Evolutionary conservation across 2,888 invertebrate genomes (phyloP), one percentile per base, ranked within the genome.

Genomic region (Xestia ashworthii): DNA sequence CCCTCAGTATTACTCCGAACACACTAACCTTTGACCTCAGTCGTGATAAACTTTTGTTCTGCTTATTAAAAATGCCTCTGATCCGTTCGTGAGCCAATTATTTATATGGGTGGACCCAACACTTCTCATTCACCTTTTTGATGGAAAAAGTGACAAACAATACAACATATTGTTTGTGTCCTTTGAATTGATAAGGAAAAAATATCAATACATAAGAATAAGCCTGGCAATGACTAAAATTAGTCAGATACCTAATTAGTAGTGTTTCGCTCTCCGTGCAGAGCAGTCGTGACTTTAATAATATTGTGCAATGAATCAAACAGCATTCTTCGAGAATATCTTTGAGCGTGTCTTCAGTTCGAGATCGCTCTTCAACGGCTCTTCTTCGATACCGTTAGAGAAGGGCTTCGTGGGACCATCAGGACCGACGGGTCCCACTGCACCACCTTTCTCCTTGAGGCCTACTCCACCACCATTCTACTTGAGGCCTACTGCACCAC

Each of bases 241-340:
- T 48, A n/a, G 50, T 16, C 50, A 60, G 11, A n/a, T 44, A 25
- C 2, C 0, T 25, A 25, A 50, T 50, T 62, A 77, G 70, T 77
- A 60, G 77, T 62, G 44, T 22, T 32, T 38, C n/a, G n/a, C 8
- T 6, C 71, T 3, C 22, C 25, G 53, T n/a, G 53, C 5, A 22
- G 62, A 64, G 53, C 62, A 64, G 77, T 46, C 76, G 70, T n/a
- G 48, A 32, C 22, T 5, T 50, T 32, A 68, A 55, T 55, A 55
- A 50, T 60, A 62, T 62, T 70, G 60, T 70, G 76, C 69, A 62
- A 62, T 76, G 69, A 32, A n/a, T 62, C n/a, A 19, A 44, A 22
- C 14, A 5, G 8, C 4, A 9, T 0, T 58, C 16, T 16, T 48
- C 1, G 16, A 38, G 22, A 48, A 14, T 19, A 0, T 75, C 16